These are phyloP conservation scores for Enteromius argenteus DNA, from an alignment of 2,797 vertebrate genomes.

Conservation along the genomic window DNA sequence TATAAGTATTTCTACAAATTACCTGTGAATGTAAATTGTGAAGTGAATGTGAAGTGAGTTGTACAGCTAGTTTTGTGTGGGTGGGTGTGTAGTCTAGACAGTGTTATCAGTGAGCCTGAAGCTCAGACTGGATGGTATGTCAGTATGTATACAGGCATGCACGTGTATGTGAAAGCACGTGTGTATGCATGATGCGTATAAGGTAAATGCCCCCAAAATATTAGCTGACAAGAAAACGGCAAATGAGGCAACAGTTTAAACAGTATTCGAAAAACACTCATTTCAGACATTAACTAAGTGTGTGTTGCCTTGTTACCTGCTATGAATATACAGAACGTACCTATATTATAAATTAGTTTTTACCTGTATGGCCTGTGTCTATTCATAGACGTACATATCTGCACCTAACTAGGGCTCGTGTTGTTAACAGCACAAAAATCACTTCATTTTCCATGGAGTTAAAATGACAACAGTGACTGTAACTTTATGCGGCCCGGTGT, in stretches of 20 bases:
- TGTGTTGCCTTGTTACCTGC: background rate
- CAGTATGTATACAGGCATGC: slow-evolving; percentile 36
- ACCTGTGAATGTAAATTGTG: background rate
- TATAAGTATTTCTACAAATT: background rate
- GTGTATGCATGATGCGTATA: slow-evolving; percentile 4
- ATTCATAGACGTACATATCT: background rate
- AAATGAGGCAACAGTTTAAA: background rate
- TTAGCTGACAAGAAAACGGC: background rate
- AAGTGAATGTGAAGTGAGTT: background rate
- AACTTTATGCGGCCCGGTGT: background rate
- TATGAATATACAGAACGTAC: background rate
- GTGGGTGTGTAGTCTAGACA: slow-evolving; percentile 13
- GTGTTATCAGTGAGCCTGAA: background rate
- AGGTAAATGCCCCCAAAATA: slow-evolving; percentile 15
- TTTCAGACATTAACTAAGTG: background rate
- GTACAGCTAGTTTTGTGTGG: background rate
- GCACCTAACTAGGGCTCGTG: background rate
- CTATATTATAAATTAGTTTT: background rate
- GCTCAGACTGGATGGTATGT: slow-evolving; percentile 21
- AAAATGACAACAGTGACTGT: background rate
- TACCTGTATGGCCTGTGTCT: background rate
- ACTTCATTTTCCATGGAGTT: background rate
- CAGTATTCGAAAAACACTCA: background rate
- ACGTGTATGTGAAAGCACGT: slow-evolving; percentile 37
- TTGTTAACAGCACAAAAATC: background rate